Evolutionary conservation across 2,113 vertebrate genomes (phyloP), one percentile per base, ranked within the genome.

Genomic region (Dolichotis patagonum): DNA sequence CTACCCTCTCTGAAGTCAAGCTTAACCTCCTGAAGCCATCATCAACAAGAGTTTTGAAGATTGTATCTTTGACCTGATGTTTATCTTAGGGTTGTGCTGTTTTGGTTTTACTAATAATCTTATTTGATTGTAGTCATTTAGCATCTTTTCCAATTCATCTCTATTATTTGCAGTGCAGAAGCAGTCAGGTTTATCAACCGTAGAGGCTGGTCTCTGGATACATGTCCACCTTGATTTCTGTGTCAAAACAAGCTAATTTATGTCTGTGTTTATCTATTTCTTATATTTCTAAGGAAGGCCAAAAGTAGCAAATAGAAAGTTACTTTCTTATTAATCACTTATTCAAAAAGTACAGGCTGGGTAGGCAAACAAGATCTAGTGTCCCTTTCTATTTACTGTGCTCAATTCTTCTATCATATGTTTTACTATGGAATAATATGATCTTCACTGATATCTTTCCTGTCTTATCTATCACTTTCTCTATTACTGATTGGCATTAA

Each of bases 21-120:
- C 6, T 7, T 20, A 85, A 35, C 3, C 3, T 81, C 46, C 54
- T 71, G 12, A 94, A 80, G n/a, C 14, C 41, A 60, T 49, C 38
- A 80, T 56, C 90, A 63, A 54, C 17, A 60, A 28, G 49, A 90
- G 38, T 85, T 75, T 95, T 67, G 73, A 93, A 93, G n/a, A 32
- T 12, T 14, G 22, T 56, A 35, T 35, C 12, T 5, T 69, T 67
- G 38, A 69, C 65, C 22, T 77, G 28, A 77, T 63, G 1, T 81
- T 56, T 60, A 52, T 52, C 9, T 85, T 46, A 32, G 0, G 26
- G 5, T 28, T 56, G 13, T 87, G 3, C 24, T 56, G 1, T 88
- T 85, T 41, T 90, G 22, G 24, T 49, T 81, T 65, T 30, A 22
- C 14, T 35, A 58, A 81, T 2, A 85, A 41, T 75, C 7, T 96